phyloP scores from a whole-genome alignment of 2,888 invertebrate genomes.

The Xestia sexstrigata region DNA sequence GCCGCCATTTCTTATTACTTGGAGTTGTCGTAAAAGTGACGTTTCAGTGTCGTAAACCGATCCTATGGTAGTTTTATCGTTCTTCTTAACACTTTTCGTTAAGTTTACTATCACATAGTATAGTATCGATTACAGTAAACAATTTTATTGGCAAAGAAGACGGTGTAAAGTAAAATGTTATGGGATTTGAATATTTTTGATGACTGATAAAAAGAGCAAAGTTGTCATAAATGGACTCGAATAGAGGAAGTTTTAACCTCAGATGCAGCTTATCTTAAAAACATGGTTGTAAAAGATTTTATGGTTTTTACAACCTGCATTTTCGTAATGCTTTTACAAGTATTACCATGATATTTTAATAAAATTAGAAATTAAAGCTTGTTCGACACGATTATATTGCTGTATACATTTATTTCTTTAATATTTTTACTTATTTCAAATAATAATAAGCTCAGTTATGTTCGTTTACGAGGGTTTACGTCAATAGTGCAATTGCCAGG shows the following conservation, averaged over 20 bases:
- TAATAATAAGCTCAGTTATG: neutral
- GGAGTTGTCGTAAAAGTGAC: constrained; percentile 46
- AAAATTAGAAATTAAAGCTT: neutral
- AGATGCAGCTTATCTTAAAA: constrained; percentile 13
- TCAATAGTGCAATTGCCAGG: neutral
- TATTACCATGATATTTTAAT: neutral
- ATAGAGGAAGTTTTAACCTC: constrained; percentile 4
- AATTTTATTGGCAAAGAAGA: constrained; percentile 45
- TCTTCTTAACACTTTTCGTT: constrained; percentile 57
- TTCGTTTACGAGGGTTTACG: neutral
- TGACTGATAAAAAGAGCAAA: neutral
- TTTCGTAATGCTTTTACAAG: constrained; percentile 15
- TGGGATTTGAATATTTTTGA: constrained; percentile 27
- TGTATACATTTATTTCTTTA: neutral
- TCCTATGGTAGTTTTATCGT: constrained; percentile 64
- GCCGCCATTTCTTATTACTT: constrained; percentile 47
- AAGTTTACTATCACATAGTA: constrained; percentile 46
- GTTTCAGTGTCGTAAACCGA: constrained; percentile 58
- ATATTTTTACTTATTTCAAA: neutral
- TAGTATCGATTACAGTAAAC: constrained; percentile 48
- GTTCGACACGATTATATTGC: neutral
- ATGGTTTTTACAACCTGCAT: neutral
- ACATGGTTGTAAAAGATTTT: constrained; percentile 22
- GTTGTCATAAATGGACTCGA: constrained; percentile 4
- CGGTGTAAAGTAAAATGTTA: constrained; percentile 3